These are phyloP conservation scores for Pelosia muscerda DNA, from an alignment of 2,888 invertebrate genomes.

Conservation along the genomic window DNA sequence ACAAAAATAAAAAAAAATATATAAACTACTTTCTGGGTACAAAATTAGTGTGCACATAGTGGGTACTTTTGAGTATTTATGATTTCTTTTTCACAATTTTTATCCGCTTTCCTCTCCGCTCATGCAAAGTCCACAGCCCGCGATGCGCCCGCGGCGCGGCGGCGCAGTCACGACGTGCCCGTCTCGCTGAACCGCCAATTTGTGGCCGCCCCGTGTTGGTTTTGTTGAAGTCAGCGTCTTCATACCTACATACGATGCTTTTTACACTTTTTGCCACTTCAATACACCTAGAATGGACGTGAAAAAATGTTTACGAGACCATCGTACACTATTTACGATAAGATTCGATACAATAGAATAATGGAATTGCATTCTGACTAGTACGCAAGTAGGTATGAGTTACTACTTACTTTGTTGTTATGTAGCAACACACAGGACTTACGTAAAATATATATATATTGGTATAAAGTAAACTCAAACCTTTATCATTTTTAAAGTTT, in stretches of 20 bases:
- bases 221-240: slow-evolving; percentile 84
- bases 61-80: too few relatives aligned
- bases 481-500: background rate
- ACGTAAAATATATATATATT: background rate
- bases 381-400: slow-evolving; percentile 35
- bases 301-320: slow-evolving; percentile 61
- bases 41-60: too few relatives aligned
- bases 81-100: background rate
- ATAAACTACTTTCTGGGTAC: background rate
- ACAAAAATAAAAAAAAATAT: too few relatives aligned
- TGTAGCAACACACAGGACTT: slow-evolving; percentile 2
- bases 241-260: slow-evolving; percentile 74
- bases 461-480: slow-evolving; percentile 2
- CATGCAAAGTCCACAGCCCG: slow-evolving; percentile 34
- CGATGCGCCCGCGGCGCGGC: slow-evolving; percentile 72
- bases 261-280: slow-evolving; percentile 76
- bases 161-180: slow-evolving; percentile 81
- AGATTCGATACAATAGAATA: slow-evolving; percentile 56
- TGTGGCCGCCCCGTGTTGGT: slow-evolving; percentile 85
- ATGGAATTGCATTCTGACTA: slow-evolving; percentile 49
- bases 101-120: slow-evolving; percentile 60
- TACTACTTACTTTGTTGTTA: slow-evolving; percentile 39
- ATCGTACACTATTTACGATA: slow-evolving; percentile 49
- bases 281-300: slow-evolving; percentile 56
- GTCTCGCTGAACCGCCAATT: slow-evolving; percentile 83